Evolutionary conservation across 2,113 vertebrate species (phyloP).

Genomic region (Forbesichthys agassizii): DNA sequence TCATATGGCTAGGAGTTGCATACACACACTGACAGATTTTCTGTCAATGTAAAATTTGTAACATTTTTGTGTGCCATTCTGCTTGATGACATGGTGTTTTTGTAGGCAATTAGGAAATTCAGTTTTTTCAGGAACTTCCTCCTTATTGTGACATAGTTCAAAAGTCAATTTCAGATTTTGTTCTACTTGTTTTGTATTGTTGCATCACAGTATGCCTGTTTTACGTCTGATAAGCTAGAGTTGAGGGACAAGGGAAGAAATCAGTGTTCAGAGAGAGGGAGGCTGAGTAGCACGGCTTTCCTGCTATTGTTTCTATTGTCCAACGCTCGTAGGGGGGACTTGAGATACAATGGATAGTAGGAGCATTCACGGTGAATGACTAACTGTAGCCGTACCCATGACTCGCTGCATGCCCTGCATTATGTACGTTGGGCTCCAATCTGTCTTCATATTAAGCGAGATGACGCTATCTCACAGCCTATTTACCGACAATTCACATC

Average conservation of each 20-base stretch:
- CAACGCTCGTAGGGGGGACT: constrained; percentile 22
- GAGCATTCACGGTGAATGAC: constrained; percentile 37
- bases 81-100: background rate
- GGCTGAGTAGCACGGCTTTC: constrained; percentile 46
- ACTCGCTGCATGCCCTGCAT: constrained; percentile 17
- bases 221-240: background rate
- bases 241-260: constrained; percentile 13
- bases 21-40: constrained; percentile 6
- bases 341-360: constrained; percentile 48
- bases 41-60: constrained; percentile 8
- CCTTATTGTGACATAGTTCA: background rate
- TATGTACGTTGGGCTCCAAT: background rate
- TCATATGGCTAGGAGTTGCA: constrained; percentile 33
- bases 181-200: background rate
- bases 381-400: constrained; percentile 34
- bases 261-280: constrained; percentile 6
- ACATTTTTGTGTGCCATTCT: background rate
- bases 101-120: background rate
- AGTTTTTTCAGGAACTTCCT: too few species aligned
- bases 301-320: constrained; percentile 55
- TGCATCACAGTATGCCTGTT: background rate
- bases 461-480: background rate
- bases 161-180: background rate
- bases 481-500: background rate
- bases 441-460: background rate